Conservation (phyloP, 1,140 invertebrate species). For the Sweltsa coloradensis region DNA sequence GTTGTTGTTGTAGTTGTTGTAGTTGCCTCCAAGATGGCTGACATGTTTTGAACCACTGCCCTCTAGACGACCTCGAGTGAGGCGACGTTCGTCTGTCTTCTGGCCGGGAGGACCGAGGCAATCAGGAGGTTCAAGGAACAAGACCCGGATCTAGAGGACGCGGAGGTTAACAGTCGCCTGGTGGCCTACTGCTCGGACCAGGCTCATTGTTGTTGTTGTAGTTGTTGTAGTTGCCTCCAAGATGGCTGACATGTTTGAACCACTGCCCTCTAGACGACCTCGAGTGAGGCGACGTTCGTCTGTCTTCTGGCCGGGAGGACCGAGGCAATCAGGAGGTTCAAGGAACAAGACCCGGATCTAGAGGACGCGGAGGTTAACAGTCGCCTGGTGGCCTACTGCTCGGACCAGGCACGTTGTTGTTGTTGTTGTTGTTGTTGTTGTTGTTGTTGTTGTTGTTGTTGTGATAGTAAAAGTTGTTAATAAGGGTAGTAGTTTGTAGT, state of each 20-base stretch:
- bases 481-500: too few species aligned
- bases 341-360: slow-evolving; percentile 51
- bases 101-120: slow-evolving; percentile 79
- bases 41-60: too few species aligned
- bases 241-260: too few species aligned
- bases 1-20: too few species aligned
- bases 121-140: slow-evolving; percentile 49
- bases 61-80: slow-evolving; percentile 86
- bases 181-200: slow-evolving; percentile 94
- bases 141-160: slow-evolving; percentile 65
- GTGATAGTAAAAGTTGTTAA: too few species aligned
- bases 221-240: too few species aligned
- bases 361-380: slow-evolving; percentile 84
- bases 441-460: too few species aligned
- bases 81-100: slow-evolving; percentile 76
- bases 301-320: slow-evolving; percentile 81
- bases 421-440: too few species aligned
- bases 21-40: too few species aligned
- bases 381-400: slow-evolving; percentile 87
- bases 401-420: too few species aligned
- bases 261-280: too few species aligned
- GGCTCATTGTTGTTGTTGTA: too few species aligned
- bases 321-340: slow-evolving; percentile 58
- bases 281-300: slow-evolving; percentile 86
- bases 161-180: slow-evolving; percentile 80